Evolutionary conservation across 2,888 invertebrate species (phyloP), one percentile per base, ranked within the genome.

Genomic region (Tyria jacobaeae): DNA sequence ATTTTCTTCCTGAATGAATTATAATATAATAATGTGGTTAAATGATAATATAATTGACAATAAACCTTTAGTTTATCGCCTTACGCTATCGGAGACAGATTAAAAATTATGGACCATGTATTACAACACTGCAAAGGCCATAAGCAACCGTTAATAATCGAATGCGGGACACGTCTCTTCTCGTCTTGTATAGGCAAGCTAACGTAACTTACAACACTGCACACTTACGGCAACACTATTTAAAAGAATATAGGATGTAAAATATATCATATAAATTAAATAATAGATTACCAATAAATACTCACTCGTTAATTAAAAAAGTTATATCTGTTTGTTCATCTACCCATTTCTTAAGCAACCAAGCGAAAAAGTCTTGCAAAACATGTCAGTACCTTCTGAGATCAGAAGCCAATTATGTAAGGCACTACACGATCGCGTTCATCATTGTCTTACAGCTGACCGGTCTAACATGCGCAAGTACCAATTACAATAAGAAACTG

Each of bases 351-450:
- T 71, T 78, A 50, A 62, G 64, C 64, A 81, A 81, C 64, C 65
- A 68, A 74, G 61, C 65, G 67, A 66, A 72, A 73, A 75, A 62
- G 54, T 57, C 56, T 82, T 83, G 75, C 78, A 65, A 77, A 80
- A 83, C 75, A 69, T 41, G 34, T 17, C 68, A 74, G 75, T 65
- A 63, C 70, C 44, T 70, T 68, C 71, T 73, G 71, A 76, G 72
- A 76, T 76, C 72, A 69, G 75, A 81, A 21, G 24, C 47, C 24
- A 48, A 82, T 88, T 84, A 88, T 83, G 77, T 85, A 87, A 87
- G 79, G 69, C 79, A 63, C 59, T 71, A 57, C 62, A 59, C 60
- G 68, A 64, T 66, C 78, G 63, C 72, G 76, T 78, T 75, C 74
- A 73, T 79, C 75, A 82, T 86, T 85, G 85, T 85, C 79, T 82